A percentile compares a stretch with the other conserved stretches of the same genome.
phyloP scores from a whole-genome alignment of 2,888 invertebrate genomes.

The Trachelus troglodyta region DNA sequence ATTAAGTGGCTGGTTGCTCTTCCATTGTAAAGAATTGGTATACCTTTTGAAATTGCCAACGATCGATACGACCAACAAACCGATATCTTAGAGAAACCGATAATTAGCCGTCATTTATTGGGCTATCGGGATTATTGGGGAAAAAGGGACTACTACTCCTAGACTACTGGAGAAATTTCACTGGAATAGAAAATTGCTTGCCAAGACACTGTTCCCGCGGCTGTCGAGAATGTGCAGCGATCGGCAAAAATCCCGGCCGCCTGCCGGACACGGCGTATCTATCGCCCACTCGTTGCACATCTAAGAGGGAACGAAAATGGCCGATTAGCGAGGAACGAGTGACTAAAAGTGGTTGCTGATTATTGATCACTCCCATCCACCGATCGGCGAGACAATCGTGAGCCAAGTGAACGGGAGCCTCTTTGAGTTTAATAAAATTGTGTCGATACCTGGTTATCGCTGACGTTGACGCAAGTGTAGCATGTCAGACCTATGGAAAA shows the following conservation, averaged over 20 bases:
- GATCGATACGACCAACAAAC: neutral
- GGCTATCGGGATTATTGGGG: neutral
- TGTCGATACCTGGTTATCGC: conserved; percentile 69
- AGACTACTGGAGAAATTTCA: neutral
- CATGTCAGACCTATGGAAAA: conserved; percentile 67
- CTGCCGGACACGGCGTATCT: conserved; percentile 72
- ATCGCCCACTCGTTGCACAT: conserved; percentile 75
- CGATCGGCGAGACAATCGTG: neutral
- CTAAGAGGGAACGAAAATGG: conserved; percentile 39
- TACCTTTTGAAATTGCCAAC: neutral
- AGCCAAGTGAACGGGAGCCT: neutral
- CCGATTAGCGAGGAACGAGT: neutral
- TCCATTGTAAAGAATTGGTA: neutral
- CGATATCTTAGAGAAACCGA: neutral
- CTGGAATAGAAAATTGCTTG: conserved; percentile 40
- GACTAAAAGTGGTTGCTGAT: neutral
- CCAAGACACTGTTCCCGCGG: conserved; percentile 72
- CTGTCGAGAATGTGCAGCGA: conserved; percentile 75
- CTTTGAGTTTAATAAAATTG: neutral
- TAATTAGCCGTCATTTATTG: neutral
- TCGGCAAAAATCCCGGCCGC: conserved; percentile 73
- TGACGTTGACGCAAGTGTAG: conserved; percentile 75
- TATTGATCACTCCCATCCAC: neutral
- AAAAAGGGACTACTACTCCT: neutral
- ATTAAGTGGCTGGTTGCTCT: neutral